Conservation (phyloP, 2,797 vertebrate species). For the Malacoctenus gilli region DNA sequence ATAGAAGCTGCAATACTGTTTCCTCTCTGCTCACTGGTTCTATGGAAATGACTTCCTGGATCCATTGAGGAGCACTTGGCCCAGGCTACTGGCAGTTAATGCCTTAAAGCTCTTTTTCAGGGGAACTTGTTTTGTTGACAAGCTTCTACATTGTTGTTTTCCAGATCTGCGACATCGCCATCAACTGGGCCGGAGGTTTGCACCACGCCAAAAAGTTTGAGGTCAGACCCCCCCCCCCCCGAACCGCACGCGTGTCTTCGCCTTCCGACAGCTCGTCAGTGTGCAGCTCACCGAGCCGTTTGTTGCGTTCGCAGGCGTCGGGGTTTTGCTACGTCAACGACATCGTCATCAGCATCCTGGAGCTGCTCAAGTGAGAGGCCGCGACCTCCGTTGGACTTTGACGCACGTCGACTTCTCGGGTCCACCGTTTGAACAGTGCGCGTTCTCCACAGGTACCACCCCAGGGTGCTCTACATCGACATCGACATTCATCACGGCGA, state of each 20-base stretch:
- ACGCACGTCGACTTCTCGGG: background rate
- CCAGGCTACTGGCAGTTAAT: too few species aligned
- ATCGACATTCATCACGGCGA: constrained; percentile 99
- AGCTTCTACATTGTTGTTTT: constrained; percentile 38
- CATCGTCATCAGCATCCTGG: constrained; percentile 98
- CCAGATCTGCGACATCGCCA: constrained; percentile 97
- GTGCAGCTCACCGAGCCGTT: too few species aligned
- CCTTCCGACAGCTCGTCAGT: background rate
- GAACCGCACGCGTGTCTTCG: too few species aligned
- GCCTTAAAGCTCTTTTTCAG: too few species aligned
- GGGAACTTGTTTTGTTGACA: too few species aligned
- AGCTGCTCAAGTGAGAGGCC: constrained; percentile 92
- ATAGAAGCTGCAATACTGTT: too few species aligned
- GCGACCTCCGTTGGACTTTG: background rate
- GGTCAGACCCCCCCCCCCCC: constrained; percentile 74
- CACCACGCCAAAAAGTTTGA: constrained; percentile 99
- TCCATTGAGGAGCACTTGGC: too few species aligned
- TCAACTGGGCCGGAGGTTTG: constrained; percentile 97
- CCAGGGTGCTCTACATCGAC: constrained; percentile 97
- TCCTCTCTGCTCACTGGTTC: too few species aligned
- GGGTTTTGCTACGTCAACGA: constrained; percentile 99
- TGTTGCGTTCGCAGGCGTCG: constrained; percentile 83
- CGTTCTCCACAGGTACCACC: constrained; percentile 86
- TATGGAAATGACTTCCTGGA: too few species aligned
- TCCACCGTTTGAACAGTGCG: background rate